phyloP scores from a whole-genome alignment of 2,888 invertebrate species.

The Oligia latruncula region DNA sequence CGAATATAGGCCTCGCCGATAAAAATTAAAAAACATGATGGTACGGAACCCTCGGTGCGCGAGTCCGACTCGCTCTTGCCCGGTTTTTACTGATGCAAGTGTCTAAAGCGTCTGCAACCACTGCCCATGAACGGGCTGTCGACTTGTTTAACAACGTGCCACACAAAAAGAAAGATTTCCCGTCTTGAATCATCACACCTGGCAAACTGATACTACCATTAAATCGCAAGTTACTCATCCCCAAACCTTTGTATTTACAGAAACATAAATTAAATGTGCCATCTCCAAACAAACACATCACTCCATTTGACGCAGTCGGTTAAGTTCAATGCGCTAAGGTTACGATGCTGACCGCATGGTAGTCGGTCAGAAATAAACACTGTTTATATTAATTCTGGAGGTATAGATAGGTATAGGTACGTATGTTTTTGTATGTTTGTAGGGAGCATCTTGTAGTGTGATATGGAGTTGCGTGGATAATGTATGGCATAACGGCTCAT shows the following conservation, averaged over 20 bases:
- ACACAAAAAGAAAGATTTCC: background rate
- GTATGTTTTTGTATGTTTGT: background rate
- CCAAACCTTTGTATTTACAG: background rate
- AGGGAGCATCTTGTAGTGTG: background rate
- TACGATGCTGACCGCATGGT: conserved; percentile 41
- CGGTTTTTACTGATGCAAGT: background rate
- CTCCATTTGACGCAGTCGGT: conserved; percentile 31
- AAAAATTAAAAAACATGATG: no score
- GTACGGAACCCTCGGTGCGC: no score
- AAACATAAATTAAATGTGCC: background rate
- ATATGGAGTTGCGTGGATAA: background rate
- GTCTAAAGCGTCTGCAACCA: background rate
- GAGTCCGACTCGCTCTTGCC: no score
- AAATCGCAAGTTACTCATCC: conserved; percentile 1
- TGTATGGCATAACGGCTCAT: background rate
- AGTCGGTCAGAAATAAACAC: conserved; percentile 65
- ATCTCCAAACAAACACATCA: conserved; percentile 27
- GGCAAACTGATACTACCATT: background rate
- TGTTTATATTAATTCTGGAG: conserved; percentile 66
- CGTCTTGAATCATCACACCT: background rate
- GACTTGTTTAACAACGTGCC: background rate
- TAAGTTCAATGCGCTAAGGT: conserved; percentile 64
- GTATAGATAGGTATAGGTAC: background rate
- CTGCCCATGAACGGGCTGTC: background rate
- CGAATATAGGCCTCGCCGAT: no score